These are phyloP conservation scores for Samia ricini DNA, from an alignment of 1,140 invertebrate genomes.

Conservation along the genomic window DNA sequence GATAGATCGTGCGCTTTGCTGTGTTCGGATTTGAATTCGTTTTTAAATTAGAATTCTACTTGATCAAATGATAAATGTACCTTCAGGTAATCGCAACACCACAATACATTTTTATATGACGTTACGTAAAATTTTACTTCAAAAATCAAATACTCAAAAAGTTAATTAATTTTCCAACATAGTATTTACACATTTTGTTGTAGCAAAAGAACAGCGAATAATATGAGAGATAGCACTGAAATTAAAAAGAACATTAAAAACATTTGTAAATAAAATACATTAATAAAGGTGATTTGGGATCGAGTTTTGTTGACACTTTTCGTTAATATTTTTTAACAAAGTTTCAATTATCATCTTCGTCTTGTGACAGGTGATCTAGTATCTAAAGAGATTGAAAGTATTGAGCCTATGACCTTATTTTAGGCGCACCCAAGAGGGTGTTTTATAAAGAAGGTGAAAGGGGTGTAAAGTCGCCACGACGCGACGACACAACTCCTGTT, in stretches of 20 bases:
- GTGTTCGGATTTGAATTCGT: background rate
- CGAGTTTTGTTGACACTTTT: no score
- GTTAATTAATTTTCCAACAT: background rate
- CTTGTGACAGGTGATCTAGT: background rate
- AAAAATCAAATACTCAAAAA: no score
- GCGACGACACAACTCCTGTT: no score
- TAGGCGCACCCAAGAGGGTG: slow-evolving; percentile 9
- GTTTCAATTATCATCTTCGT: no score
- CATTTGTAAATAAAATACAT: no score
- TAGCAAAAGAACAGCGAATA: no score
- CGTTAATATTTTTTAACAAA: no score
- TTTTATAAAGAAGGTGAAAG: slow-evolving; percentile 15
- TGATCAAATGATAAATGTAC: no score
- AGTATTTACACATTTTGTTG: background rate
- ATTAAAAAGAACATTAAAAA: no score
- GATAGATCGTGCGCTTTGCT: background rate
- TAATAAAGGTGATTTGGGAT: no score
- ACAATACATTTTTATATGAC: background rate
- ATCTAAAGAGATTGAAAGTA: background rate
- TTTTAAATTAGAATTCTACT: background rate
- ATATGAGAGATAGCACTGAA: no score
- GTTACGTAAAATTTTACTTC: background rate
- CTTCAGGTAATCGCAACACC: no score
- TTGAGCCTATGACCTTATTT: slow-evolving; percentile 15
- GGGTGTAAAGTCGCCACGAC: background rate